Percentiles rank a stretch among this genome's conserved stretches.
These are phyloP conservation scores for Drusus annulatus DNA, from an alignment of 1,140 invertebrate species.

Conservation along the genomic window DNA sequence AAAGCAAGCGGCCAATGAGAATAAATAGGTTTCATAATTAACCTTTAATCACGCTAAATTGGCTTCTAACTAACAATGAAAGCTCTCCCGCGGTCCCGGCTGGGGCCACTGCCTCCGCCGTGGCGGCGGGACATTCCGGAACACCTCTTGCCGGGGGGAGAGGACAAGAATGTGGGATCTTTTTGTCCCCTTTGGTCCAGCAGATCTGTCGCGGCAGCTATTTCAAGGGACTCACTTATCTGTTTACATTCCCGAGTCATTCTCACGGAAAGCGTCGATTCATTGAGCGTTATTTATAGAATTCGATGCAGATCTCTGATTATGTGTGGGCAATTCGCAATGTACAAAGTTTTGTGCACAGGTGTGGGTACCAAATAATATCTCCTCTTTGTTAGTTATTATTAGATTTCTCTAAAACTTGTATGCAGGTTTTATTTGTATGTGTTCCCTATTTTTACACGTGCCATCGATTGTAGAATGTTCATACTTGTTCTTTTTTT, in stretches of 20 bases:
- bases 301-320: too few relatives aligned
- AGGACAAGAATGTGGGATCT: background rate
- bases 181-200: background rate
- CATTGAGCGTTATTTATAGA: background rate
- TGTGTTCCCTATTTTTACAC: too few relatives aligned
- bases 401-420: background rate
- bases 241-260: background rate
- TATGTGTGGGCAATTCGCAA: background rate
- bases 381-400: background rate
- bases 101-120: background rate
- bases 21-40: slow-evolving; percentile 14
- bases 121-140: background rate
- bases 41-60: slow-evolving; percentile 3
- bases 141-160: background rate
- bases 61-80: background rate
- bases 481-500: too few relatives aligned
- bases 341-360: background rate
- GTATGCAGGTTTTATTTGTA: background rate
- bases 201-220: slow-evolving; percentile 15
- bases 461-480: too few relatives aligned
- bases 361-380: background rate
- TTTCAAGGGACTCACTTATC: background rate
- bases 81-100: background rate
- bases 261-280: background rate
- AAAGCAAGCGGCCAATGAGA: background rate